Evolutionary conservation across 2,113 vertebrate species (phyloP).

Genomic region (Erythrocercus mccallii): DNA sequence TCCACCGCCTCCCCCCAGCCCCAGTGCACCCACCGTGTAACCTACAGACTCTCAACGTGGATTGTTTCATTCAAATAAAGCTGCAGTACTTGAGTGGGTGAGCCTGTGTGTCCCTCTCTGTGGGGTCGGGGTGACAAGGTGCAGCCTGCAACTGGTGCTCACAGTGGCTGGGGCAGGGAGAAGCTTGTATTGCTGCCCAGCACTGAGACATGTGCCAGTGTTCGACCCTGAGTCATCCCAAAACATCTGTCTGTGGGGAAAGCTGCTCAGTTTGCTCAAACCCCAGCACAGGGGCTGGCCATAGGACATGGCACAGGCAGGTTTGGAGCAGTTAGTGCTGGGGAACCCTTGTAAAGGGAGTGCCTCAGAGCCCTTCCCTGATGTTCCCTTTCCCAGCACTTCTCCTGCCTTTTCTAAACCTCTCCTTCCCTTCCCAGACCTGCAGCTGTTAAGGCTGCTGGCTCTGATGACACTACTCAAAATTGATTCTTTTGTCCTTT

Average conservation of each 20-base stretch:
- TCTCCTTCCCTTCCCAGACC: background rate
- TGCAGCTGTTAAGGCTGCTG: background rate
- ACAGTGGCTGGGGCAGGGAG: background rate
- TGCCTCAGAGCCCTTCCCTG: background rate
- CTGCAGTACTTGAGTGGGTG: conserved; percentile 52
- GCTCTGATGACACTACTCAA: background rate
- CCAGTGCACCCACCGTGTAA: background rate
- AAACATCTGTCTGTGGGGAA: background rate
- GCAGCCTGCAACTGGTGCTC: background rate
- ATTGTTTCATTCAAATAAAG: conserved; percentile 69
- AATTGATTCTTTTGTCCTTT: background rate
- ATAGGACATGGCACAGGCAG: fast-evolving
- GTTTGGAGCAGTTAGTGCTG: background rate
- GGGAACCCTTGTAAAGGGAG: background rate
- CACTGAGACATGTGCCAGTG: background rate
- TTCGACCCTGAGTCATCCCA: background rate
- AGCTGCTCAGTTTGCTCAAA: background rate
- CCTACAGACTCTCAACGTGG: conserved; percentile 30
- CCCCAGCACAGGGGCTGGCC: fast-evolving
- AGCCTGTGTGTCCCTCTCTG: conserved; percentile 34
- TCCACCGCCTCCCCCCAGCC: background rate
- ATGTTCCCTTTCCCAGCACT: background rate
- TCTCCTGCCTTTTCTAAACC: background rate
- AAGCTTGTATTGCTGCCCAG: background rate
- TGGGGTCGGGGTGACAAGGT: background rate